Percentiles rank a stretch among this genome's conserved stretches.
Evolutionary conservation across 2,113 vertebrate genomes (phyloP).

Genomic region (Amphiprion percula): DNA sequence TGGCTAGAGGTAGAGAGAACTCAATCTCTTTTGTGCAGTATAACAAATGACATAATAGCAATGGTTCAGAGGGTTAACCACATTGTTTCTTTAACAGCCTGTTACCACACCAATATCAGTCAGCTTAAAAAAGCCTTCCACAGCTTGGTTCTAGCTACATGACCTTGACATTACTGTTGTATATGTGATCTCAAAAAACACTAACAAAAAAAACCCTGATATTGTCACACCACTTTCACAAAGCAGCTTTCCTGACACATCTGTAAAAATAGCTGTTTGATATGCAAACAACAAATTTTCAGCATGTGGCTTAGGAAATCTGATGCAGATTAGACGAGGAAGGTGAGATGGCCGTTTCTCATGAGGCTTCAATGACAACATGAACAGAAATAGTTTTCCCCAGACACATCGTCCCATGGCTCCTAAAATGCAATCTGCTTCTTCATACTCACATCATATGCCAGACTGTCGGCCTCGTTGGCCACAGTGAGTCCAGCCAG

Average conservation of each 20-base stretch:
- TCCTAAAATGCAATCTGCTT: background rate
- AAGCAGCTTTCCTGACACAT: conserved; percentile 1
- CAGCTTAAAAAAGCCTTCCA: too few species aligned
- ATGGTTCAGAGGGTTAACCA: too few species aligned
- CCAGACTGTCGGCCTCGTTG: conserved; percentile 95
- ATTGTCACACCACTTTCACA: background rate
- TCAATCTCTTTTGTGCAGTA: too few species aligned
- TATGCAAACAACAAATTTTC: background rate
- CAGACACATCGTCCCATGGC: background rate
- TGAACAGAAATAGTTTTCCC: conserved; percentile 11
- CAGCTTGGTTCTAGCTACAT: too few species aligned
- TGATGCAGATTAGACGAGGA: background rate
- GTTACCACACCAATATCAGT: too few species aligned
- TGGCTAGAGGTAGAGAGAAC: too few species aligned
- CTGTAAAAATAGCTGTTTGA: conserved; percentile 17
- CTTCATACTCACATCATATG: conserved; percentile 92
- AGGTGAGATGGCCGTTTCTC: background rate
- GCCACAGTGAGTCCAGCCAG: conserved; percentile 97
- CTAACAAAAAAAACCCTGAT: too few species aligned
- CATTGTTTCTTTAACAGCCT: too few species aligned
- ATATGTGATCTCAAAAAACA: too few species aligned
- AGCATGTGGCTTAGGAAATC: background rate
- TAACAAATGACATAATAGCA: too few species aligned
- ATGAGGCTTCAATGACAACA: background rate
- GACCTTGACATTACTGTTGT: too few species aligned